phyloP scores from a whole-genome alignment of 1,140 invertebrate species.

The Coenobita brevimanus region DNA sequence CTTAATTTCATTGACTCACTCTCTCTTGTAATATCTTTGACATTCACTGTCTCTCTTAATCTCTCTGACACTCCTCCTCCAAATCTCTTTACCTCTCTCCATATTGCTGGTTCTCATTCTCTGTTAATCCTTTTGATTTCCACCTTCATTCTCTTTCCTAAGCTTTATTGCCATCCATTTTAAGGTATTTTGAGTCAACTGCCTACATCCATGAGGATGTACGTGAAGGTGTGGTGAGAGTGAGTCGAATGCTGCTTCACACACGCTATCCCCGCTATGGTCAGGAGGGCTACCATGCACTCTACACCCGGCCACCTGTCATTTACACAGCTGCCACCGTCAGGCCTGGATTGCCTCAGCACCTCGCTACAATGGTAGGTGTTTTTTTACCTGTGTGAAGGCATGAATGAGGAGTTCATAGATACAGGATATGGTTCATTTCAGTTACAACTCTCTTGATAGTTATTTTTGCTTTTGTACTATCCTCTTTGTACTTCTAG shows the following conservation, averaged over 20 bases:
- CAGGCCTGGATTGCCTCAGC: conserved; percentile 79
- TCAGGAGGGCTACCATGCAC: conserved; percentile 85
- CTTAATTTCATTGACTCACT: too few relatives aligned
- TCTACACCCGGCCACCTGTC: conserved; percentile 82
- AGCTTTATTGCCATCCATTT: conserved; percentile 22
- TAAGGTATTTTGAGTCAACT: conserved; percentile 80
- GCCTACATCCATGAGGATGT: conserved; percentile 86
- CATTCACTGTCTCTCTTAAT: too few relatives aligned
- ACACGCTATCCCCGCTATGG: conserved; percentile 86
- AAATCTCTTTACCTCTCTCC: background rate
- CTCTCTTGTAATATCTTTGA: too few relatives aligned
- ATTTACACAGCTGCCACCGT: conserved; percentile 88
- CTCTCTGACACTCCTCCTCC: background rate
- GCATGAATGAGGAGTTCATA: too few relatives aligned
- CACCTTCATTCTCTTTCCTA: background rate
- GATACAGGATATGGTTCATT: too few relatives aligned
- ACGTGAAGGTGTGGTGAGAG: conserved; percentile 82
- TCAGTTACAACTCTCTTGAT: too few relatives aligned
- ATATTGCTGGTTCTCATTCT: background rate
- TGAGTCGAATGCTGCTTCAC: conserved; percentile 85
- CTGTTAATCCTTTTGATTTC: background rate
- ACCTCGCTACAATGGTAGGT: conserved; percentile 83
- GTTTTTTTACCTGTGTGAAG: too few relatives aligned
- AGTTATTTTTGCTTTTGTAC: too few relatives aligned
- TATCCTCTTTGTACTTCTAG: background rate